Evolutionary conservation across 1,140 invertebrate genomes (phyloP).

Genomic region (Drosophila subobscura): DNA sequence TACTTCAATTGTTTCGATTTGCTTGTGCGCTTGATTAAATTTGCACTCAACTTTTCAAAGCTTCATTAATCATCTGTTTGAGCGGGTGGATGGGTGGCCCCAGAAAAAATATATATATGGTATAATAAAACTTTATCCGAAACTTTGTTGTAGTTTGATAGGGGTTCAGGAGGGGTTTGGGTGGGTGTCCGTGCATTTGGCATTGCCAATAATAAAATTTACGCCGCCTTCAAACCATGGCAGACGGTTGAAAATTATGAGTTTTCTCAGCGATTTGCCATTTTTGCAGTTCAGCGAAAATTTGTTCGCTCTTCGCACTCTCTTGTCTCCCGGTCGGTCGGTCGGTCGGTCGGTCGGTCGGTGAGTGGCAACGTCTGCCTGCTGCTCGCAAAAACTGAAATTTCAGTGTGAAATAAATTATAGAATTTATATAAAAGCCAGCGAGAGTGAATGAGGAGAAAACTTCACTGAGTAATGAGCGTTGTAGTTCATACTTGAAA

Average conservation of each 20-base stretch:
- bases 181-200: conserved; percentile 59
- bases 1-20: conserved; percentile 66
- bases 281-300: conserved; percentile 36
- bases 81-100: background rate
- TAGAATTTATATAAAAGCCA: conserved; percentile 41
- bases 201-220: conserved; percentile 77
- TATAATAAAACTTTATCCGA: conserved; percentile 35
- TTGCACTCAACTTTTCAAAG: conserved; percentile 68
- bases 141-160: conserved; percentile 45
- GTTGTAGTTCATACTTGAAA: background rate
- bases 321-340: background rate
- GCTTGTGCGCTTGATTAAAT: conserved; percentile 78
- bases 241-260: conserved; percentile 31
- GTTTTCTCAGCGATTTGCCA: conserved; percentile 44
- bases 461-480: conserved; percentile 46
- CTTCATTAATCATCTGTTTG: conserved; percentile 75
- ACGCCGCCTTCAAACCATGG: conserved; percentile 44
- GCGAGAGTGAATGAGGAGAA: conserved; percentile 3
- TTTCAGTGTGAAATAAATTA: conserved; percentile 64
- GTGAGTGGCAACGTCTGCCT: conserved; percentile 4
- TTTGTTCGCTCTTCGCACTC: conserved; percentile 8
- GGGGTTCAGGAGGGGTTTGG: background rate
- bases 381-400: conserved; percentile 2
- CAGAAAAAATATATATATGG: conserved; percentile 12
- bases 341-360: background rate